phyloP scores from a whole-genome alignment of 2,113 vertebrate genomes.

The Gopherus evgoodei region DNA sequence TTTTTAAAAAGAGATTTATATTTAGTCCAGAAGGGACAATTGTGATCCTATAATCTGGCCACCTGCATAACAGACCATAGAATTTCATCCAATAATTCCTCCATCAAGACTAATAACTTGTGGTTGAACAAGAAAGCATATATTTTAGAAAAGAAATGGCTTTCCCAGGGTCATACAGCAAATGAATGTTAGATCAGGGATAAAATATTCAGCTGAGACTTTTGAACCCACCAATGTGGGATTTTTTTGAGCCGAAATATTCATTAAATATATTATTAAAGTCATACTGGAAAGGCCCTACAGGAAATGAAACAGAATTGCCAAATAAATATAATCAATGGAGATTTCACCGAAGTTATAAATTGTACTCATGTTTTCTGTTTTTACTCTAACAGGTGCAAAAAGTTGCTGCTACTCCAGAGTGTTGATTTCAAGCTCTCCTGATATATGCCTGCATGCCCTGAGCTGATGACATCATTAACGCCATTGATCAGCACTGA shows the following conservation, averaged over 20 bases:
- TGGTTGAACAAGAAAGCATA: neutral
- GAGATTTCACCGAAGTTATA: neutral
- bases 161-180: neutral
- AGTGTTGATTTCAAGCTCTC: neutral
- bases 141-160: neutral
- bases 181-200: neutral
- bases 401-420: neutral
- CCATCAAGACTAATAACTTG: neutral
- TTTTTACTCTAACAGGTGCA: neutral
- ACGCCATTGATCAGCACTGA: no score
- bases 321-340: neutral
- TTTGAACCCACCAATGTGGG: neutral
- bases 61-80: neutral
- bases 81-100: neutral
- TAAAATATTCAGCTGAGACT: neutral
- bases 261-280: neutral
- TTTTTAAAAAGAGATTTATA: neutral
- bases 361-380: neutral
- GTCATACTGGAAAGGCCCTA: neutral
- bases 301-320: neutral
- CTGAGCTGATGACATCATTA: accelerated
- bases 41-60: accelerated
- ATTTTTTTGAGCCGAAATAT: neutral
- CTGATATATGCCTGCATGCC: accelerated
- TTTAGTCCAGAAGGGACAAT: neutral